Evolutionary conservation across 2,888 invertebrate genomes (phyloP), one percentile per base, ranked within the genome.

Genomic region (Phyllotreta striolata): DNA sequence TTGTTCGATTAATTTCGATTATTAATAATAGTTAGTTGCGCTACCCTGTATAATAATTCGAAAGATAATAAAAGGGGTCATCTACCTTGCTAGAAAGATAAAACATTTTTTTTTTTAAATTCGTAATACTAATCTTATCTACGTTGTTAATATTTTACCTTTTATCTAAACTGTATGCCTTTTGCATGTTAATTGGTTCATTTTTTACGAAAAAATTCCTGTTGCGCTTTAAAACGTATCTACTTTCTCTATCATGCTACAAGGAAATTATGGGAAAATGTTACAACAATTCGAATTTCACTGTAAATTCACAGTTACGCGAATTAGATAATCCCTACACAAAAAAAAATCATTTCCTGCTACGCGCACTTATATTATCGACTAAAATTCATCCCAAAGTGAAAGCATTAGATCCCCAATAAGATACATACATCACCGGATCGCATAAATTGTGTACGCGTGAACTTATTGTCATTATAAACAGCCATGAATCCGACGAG

Each of bases 381-480:
- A 24, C 24, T 24, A 24, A 52, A 38, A 52, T 52, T 6, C 6
- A 49, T 49, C 49, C 9, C 10, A 38, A 52, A 14, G 52, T 39
- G 52, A 52, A 52, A 52, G 52, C 34, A 2, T 13, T 39, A 38
- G 39, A 38, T 39, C 8, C n/a, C 38, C 38, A 35, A 35, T 38
- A 52, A 37, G 52, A 38, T 39, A 52, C 39, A 52, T 52, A 52
- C 39, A 52, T 52, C 52, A 52, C 14, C 37, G n/a, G 8, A 39
- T n/a, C 13, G 41, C 3, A 52, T 13, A 60, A 34, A 43, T 52
- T 52, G 60, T 44, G 56, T 60, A 24, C 24, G 24, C 24, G 41
- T 41, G 60, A 60, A 60, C 60, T 60, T 52, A 52, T 60, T 60
- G 60, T 54, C 52, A 60, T 60, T 60, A 60, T 52, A 60, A 54